A percentile compares a stretch with the other conserved stretches of the same genome.
Evolutionary conservation across 2,113 vertebrate genomes (phyloP).

Genomic region (Psilopogon haemacephalus): DNA sequence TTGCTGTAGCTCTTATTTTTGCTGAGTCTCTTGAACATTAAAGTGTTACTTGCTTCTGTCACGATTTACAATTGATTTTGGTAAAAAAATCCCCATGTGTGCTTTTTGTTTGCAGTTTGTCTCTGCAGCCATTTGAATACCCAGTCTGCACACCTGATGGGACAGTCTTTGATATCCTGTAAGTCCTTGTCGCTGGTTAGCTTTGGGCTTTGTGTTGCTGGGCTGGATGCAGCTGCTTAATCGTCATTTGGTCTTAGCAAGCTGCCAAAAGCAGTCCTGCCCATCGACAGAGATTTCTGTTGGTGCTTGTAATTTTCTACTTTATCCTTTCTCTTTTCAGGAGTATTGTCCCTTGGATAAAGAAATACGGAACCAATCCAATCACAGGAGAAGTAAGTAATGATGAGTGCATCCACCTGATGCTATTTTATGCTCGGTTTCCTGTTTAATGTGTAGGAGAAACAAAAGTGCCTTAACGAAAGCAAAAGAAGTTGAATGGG

Average conservation of each 20-base stretch:
- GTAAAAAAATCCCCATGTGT: not conserved
- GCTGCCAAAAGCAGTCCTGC: not conserved
- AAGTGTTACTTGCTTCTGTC: not conserved
- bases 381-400: slow-evolving; percentile 89
- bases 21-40: no score
- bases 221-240: not conserved
- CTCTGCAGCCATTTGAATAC: slow-evolving; percentile 93
- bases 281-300: not conserved
- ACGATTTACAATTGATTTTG: not conserved
- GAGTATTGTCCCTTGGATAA: slow-evolving; percentile 97
- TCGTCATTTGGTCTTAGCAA: not conserved
- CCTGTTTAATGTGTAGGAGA: not conserved
- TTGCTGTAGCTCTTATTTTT: not conserved
- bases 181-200: slow-evolving; percentile 62
- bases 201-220: not conserved
- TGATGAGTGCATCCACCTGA: not conserved
- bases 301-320: not conserved
- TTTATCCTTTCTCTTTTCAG: slow-evolving; percentile 67
- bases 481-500: not conserved
- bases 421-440: not conserved
- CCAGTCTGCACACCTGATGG: slow-evolving; percentile 93
- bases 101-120: slow-evolving; percentile 80
- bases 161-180: slow-evolving; percentile 92
- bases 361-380: slow-evolving; percentile 94
- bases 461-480: not conserved